These are phyloP conservation scores for Ectemnius lituratus DNA, from an alignment of 2,888 invertebrate species.

Conservation along the genomic window DNA sequence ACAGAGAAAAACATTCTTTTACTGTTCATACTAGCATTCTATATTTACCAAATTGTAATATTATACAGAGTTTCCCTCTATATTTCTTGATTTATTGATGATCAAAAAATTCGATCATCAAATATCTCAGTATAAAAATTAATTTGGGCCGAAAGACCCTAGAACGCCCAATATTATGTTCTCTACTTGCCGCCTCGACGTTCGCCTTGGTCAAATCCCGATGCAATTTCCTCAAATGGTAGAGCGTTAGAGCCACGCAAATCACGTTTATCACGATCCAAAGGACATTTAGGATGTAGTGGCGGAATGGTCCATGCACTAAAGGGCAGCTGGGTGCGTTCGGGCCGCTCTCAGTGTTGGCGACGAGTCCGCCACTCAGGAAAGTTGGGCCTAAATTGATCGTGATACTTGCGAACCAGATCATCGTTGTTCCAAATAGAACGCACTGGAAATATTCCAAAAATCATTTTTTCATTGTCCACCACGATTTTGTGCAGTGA, in stretches of 20 bases:
- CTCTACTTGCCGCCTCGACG: constrained; percentile 83
- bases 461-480: too few species aligned
- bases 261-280: constrained; percentile 93
- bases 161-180: neutral
- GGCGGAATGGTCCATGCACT: constrained; percentile 91
- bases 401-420: constrained; percentile 95
- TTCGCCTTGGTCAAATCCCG: constrained; percentile 90
- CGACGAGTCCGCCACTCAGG: constrained; percentile 89
- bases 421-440: constrained; percentile 93
- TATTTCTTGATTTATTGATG: too few species aligned
- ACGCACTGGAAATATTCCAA: constrained; percentile 83
- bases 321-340: constrained; percentile 91
- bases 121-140: neutral
- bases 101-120: neutral
- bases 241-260: constrained; percentile 89
- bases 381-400: constrained; percentile 94
- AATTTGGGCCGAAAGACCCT: too few species aligned
- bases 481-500: too few species aligned
- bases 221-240: constrained; percentile 90
- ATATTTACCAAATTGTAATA: too few species aligned
- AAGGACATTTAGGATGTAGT: constrained; percentile 93
- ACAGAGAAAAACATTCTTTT: too few species aligned
- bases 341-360: constrained; percentile 87
- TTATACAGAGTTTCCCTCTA: too few species aligned
- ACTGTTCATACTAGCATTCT: too few species aligned